Percentiles rank a stretch among this genome's conserved stretches.
These are phyloP conservation scores for Myotis planiceps DNA, from an alignment of 2,797 vertebrate species.

Conservation along the genomic window DNA sequence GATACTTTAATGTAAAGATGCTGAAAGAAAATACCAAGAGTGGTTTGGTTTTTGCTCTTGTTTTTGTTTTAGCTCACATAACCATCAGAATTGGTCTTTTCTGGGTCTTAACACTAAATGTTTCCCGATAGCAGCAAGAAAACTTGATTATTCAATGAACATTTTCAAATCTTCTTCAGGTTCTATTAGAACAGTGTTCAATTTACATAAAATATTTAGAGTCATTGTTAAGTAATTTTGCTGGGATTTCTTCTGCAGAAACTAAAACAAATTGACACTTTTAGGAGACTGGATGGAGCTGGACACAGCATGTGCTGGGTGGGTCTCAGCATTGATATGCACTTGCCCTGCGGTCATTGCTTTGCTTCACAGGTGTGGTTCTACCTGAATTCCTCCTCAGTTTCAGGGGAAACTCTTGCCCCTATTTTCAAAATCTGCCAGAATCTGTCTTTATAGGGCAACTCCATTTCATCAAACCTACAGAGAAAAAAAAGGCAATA, in stretches of 20 bases:
- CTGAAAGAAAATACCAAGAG: not conserved
- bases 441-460: not conserved
- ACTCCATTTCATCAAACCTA: too few relatives aligned
- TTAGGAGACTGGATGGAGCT: accelerated
- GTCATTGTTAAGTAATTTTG: not conserved
- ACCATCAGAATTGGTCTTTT: not conserved
- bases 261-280: accelerated
- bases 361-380: accelerated
- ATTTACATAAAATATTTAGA: not conserved
- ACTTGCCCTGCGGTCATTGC: accelerated
- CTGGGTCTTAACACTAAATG: not conserved
- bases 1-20: not conserved
- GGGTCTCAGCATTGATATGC: accelerated
- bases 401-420: not conserved
- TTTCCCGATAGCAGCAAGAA: not conserved
- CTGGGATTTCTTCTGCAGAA: not conserved
- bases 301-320: accelerated
- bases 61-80: not conserved
- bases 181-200: not conserved
- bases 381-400: too few relatives aligned
- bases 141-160: not conserved
- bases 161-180: not conserved
- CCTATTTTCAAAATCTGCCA: not conserved
- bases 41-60: not conserved
- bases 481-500: not conserved